Base-by-base conservation (phyloP, 92 coral and sea anemone species). In the Anthopleura xanthogrammica region DNA sequence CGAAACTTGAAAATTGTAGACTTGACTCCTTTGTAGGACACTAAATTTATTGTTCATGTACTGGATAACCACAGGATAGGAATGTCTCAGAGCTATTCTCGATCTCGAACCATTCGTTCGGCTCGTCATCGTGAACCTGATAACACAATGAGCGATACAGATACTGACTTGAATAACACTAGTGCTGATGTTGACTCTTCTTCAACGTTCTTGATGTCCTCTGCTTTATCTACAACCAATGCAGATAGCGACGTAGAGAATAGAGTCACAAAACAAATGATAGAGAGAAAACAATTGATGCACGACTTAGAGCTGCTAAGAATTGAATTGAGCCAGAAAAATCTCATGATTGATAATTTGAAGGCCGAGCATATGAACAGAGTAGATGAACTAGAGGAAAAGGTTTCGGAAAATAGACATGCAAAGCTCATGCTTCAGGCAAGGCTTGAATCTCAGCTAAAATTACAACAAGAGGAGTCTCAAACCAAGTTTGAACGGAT, bases 351-450 rank as follows among this genome's bases (percentile, higher is more conserved):
- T 23, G 98, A 97, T 52, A 97, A 93, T 85, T 85, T 94, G 92
- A 97, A 97, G 78, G 98, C 90, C 41, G 99, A 97, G 56, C 87
- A 92, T 50, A 80, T 90, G 90, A 86, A 90, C 84, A 94, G 90
- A 83, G 90, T 97, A 9, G 99, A 97, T 57, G 99, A 94, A 78
- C 85, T 97, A n/a, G 99, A 94, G 77, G 99, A 97, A 86, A 88
- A 87, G 17, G 77, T 94, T 56, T 86, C 95, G 39, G 99, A 97
- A 62, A 78, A 89, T 48, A 88, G 95, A 70, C 98, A 97, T 54
- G 94, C 89, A 7, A 97, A 97, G 87, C 98, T 94, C 64, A 92
- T 97, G 83, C 92, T 97, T 52, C 98, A 94, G 58, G 98, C 99
- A 22, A 83, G 95, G 24, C 98, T 97, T 46, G 97, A 97, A 79